Evolutionary conservation across 2,797 vertebrate genomes (phyloP).

Genomic region (Naso thynnoides): DNA sequence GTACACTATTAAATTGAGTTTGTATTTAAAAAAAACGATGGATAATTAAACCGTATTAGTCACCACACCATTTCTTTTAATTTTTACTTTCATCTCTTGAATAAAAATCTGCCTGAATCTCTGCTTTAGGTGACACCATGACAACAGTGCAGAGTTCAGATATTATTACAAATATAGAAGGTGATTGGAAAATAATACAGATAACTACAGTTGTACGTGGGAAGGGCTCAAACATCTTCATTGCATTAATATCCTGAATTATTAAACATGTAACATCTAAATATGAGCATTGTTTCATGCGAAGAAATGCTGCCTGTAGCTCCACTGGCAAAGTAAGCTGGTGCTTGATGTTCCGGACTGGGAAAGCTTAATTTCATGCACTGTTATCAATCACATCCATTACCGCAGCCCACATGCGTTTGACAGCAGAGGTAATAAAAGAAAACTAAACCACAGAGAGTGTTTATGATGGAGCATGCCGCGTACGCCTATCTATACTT

Average conservation of each 20-base stretch:
- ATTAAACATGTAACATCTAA: constrained; percentile 4
- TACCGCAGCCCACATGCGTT: constrained; percentile 47
- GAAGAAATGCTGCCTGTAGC: constrained; percentile 21
- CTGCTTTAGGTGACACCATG: background rate
- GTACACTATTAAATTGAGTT: background rate
- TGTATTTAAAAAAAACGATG: background rate
- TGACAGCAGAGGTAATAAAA: constrained; percentile 66
- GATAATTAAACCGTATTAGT: background rate
- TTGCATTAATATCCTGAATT: constrained; percentile 13
- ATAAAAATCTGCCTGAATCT: background rate
- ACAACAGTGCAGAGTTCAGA: too few relatives aligned
- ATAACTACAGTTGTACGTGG: background rate
- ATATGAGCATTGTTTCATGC: constrained; percentile 34
- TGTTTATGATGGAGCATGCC: constrained; percentile 64
- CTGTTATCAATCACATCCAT: constrained; percentile 67
- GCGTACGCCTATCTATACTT: constrained; percentile 53
- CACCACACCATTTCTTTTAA: background rate
- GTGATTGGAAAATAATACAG: background rate
- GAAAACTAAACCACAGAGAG: constrained; percentile 51
- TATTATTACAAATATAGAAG: too few relatives aligned
- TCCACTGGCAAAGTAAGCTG: constrained; percentile 7
- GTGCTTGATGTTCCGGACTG: constrained; percentile 29
- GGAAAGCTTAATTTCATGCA: constrained; percentile 54
- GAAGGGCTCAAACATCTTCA: constrained; percentile 13
- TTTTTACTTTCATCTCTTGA: background rate